A percentile compares a stretch with the other conserved stretches of the same genome.
Evolutionary conservation across 2,888 invertebrate species (phyloP).

Genomic region (Hydrotaea cyrtoneurina): DNA sequence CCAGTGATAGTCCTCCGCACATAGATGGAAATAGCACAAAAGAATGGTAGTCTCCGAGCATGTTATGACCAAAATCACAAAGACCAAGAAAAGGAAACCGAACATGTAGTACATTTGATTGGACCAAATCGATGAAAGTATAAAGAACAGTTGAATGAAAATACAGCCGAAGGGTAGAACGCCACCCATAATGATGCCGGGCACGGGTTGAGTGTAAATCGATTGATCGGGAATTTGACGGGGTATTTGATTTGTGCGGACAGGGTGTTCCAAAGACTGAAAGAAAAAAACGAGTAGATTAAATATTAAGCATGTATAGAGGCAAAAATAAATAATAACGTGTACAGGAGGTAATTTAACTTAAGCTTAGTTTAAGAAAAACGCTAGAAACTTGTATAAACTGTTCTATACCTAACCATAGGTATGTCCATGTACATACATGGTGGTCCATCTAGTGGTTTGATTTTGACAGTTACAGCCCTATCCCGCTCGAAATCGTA

Average conservation of each 20-base stretch:
- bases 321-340: too few species aligned
- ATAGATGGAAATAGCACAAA: conserved; percentile 99
- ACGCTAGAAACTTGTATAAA: too few species aligned
- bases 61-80: conserved; percentile 97
- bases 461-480: too few species aligned
- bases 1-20: conserved; percentile 99
- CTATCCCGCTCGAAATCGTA: too few species aligned
- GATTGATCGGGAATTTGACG: conserved; percentile 99
- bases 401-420: too few species aligned
- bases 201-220: conserved; percentile 97
- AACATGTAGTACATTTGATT: conserved; percentile 99
- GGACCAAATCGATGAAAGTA: conserved; percentile 98
- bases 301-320: too few species aligned
- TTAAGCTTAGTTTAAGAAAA: too few species aligned
- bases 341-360: too few species aligned
- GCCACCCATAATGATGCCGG: conserved; percentile 98
- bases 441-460: too few species aligned
- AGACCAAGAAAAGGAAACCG: conserved; percentile 98
- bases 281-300: conserved; percentile 68
- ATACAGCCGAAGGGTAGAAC: conserved; percentile 98
- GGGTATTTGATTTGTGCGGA: conserved; percentile 99
- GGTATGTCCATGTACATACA: too few species aligned
- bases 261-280: conserved; percentile 97
- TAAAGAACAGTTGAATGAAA: conserved; percentile 99
- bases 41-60: conserved; percentile 99